Conservation (phyloP, 2,113 vertebrate species). For the Cheirogaleus medius region DNA sequence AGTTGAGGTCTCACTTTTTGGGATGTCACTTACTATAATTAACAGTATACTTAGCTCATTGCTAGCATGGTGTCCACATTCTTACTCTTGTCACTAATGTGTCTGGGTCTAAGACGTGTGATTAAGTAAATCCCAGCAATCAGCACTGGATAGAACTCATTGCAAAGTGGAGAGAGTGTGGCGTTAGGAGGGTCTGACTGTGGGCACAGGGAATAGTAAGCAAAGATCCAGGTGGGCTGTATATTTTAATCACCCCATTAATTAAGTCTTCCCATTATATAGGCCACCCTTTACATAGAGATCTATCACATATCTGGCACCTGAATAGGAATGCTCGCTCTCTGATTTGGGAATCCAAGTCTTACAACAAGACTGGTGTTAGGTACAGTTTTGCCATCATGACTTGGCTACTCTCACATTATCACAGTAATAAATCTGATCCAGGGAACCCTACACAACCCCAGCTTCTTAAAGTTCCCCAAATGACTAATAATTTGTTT, state of each 20-base stretch:
- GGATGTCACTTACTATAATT: background rate
- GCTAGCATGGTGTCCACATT: background rate
- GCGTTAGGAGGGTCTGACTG: background rate
- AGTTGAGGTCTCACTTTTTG: background rate
- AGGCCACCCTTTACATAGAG: background rate
- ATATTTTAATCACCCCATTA: background rate
- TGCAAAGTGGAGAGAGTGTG: background rate
- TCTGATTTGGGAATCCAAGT: background rate
- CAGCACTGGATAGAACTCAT: background rate
- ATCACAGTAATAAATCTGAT: conserved; percentile 7
- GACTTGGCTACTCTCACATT: background rate
- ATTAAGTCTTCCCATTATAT: background rate
- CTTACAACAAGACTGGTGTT: background rate
- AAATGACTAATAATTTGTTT: background rate
- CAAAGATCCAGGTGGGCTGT: background rate
- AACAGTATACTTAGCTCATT: background rate
- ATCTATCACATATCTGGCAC: background rate
- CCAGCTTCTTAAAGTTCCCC: background rate
- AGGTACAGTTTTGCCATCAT: background rate
- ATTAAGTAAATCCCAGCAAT: background rate
- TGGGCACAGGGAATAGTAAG: background rate
- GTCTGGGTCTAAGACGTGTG: background rate
- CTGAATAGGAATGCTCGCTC: background rate
- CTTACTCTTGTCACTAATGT: background rate
- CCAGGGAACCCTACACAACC: background rate